A percentile compares a stretch with the other conserved stretches of the same genome.
Conservation (phyloP, 2,888 invertebrate species). For the Apamea anceps region DNA sequence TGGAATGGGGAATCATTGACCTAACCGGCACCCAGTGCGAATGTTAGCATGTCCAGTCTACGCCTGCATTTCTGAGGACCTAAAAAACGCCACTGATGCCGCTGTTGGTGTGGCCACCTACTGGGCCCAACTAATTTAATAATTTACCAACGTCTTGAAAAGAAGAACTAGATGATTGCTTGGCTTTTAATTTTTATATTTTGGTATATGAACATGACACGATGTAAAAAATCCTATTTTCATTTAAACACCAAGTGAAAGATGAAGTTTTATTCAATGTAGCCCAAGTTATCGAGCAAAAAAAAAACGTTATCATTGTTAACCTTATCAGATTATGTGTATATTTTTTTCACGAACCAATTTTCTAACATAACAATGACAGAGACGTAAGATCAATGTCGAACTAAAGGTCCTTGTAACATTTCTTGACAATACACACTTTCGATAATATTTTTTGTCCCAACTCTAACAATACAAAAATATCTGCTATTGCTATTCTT, state of each 20-base stretch:
- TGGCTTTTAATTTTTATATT: neutral
- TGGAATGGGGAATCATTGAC: neutral
- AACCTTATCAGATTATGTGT: conserved; percentile 58
- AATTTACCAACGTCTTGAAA: neutral
- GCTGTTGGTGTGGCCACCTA: neutral
- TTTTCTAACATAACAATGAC: conserved; percentile 58
- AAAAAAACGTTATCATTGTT: conserved; percentile 26
- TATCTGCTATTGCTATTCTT: conserved; percentile 51
- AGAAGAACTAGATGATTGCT: neutral
- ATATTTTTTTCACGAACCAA: conserved; percentile 47
- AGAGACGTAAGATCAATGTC: conserved; percentile 68
- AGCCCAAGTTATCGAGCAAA: conserved; percentile 9
- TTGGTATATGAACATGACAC: neutral
- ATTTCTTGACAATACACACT: conserved; percentile 79
- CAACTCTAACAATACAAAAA: conserved; percentile 47
- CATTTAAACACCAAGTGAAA: neutral
- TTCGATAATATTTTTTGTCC: conserved; percentile 73
- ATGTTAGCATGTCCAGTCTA: too few species aligned
- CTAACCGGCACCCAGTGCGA: too few species aligned
- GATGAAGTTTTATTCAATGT: conserved; percentile 5
- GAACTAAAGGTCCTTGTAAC: conserved; percentile 79
- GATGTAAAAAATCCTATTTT: neutral
- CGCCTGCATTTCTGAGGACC: too few species aligned
- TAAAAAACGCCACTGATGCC: neutral
- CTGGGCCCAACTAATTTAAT: neutral